Conservation (phyloP, 2,888 invertebrate genomes). For the Scaptomyza tumidula region DNA sequence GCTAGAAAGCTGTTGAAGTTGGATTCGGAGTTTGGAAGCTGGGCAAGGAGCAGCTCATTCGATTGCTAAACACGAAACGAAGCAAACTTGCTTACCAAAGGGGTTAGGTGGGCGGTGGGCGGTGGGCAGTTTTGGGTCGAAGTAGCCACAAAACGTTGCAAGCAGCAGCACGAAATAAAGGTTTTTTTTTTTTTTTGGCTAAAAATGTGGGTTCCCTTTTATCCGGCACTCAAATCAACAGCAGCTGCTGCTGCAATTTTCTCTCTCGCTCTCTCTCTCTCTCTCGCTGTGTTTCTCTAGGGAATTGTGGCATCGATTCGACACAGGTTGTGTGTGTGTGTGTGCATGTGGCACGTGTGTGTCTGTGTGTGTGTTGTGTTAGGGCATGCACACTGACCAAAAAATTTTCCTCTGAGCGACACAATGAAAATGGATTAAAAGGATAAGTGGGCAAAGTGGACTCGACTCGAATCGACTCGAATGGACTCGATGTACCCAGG, state of each 20-base stretch:
- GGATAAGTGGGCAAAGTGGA: constrained; percentile 49
- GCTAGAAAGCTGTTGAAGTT: not conserved
- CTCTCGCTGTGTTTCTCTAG: not conserved
- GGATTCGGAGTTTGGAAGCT: not conserved
- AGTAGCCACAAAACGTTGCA: constrained; percentile 11
- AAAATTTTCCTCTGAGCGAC: constrained; percentile 25
- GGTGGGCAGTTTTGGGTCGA: not conserved
- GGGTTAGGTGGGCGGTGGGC: not conserved
- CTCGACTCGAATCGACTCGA: not conserved
- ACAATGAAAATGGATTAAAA: constrained; percentile 64
- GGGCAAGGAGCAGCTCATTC: constrained; percentile 37
- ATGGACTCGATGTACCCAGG: not conserved
- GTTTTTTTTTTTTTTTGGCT: constrained; percentile 14
- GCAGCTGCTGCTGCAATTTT: constrained; percentile 26
- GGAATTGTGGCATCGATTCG: constrained; percentile 16
- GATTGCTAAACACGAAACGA: constrained; percentile 39
- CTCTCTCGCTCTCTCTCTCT: too few species aligned
- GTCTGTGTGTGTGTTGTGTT: constrained; percentile 2
- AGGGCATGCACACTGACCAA: constrained; percentile 22
- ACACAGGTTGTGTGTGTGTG: constrained; percentile 1
- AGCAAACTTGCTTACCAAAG: constrained; percentile 3
- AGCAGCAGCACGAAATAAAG: constrained; percentile 12
- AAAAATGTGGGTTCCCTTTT: constrained; percentile 37
- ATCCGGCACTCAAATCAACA: constrained; percentile 50
- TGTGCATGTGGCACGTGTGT: not conserved